A percentile compares a stretch with the other conserved stretches of the same genome.
Conservation (phyloP, 2,113 vertebrate genomes). For the Brachypodius melanocephalos region DNA sequence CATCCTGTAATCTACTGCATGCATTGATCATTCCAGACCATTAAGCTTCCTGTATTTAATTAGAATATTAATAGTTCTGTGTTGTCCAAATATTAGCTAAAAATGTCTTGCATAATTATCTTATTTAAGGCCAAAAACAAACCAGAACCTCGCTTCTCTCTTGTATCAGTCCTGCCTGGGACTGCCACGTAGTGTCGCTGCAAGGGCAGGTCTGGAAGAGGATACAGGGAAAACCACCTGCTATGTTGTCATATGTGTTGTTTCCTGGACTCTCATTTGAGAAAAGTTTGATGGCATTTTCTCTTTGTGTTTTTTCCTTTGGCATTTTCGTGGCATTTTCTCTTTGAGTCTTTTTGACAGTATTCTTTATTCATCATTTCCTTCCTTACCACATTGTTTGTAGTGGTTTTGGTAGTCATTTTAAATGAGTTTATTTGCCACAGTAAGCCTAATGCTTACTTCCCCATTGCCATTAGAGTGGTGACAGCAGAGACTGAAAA, state of each 20-base stretch:
- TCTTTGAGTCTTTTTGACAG: background rate
- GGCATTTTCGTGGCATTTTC: background rate
- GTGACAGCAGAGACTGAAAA: background rate
- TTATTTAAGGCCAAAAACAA: background rate
- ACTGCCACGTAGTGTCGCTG: background rate
- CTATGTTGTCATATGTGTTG: background rate
- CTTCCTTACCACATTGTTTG: background rate
- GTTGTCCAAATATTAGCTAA: background rate
- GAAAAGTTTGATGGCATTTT: background rate
- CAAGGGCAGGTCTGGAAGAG: background rate
- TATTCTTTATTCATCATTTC: background rate
- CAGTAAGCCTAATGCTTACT: background rate
- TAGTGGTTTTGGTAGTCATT: background rate
- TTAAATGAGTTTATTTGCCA: background rate
- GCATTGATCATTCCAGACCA: background rate
- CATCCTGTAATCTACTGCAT: background rate
- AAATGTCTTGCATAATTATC: background rate
- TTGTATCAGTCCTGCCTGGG: background rate
- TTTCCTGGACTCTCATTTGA: background rate
- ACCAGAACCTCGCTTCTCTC: background rate
- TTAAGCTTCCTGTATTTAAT: background rate
- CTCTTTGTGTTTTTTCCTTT: background rate
- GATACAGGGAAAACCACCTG: background rate
- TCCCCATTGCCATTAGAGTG: fast-evolving
- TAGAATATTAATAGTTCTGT: background rate